Conservation (phyloP, 1,140 invertebrate species). For the Euschistus heros region DNA sequence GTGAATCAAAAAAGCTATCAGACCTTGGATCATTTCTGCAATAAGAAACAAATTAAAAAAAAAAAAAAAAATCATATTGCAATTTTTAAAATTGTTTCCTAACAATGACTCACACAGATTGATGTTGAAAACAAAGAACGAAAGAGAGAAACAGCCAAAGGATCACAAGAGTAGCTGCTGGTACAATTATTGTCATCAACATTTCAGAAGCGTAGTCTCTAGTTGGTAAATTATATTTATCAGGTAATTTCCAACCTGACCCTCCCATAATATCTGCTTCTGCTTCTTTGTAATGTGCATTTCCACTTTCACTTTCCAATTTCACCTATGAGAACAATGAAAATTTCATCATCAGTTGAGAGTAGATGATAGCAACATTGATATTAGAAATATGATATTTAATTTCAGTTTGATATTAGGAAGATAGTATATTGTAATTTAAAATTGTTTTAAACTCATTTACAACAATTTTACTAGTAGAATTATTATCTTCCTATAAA, state of each 20-base stretch:
- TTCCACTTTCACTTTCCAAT: slow-evolving; percentile 2
- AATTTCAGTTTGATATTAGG: no score
- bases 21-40: slow-evolving; percentile 28
- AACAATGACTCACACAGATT: slow-evolving; percentile 59
- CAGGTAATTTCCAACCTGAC: slow-evolving; percentile 43
- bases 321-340: not conserved
- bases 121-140: slow-evolving; percentile 63
- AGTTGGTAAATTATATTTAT: slow-evolving; percentile 47
- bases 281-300: slow-evolving; percentile 7
- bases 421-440: no score
- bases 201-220: slow-evolving; percentile 61
- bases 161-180: slow-evolving; percentile 53
- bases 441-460: no score
- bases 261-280: slow-evolving; percentile 3
- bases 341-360: not conserved
- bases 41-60: slow-evolving; percentile 12
- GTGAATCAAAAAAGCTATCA: slow-evolving; percentile 29
- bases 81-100: not conserved
- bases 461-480: no score
- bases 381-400: no score
- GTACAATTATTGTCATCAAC: slow-evolving; percentile 56
- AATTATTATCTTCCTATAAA: no score
- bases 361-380: no score
- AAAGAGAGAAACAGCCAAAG: slow-evolving; percentile 54
- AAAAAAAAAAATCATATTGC: not conserved